A percentile compares a stretch with the other conserved stretches of the same genome.
These are phyloP conservation scores for Caenorhabditis imperialis DNA, from an alignment of 2,888 invertebrate species.

Conservation along the genomic window DNA sequence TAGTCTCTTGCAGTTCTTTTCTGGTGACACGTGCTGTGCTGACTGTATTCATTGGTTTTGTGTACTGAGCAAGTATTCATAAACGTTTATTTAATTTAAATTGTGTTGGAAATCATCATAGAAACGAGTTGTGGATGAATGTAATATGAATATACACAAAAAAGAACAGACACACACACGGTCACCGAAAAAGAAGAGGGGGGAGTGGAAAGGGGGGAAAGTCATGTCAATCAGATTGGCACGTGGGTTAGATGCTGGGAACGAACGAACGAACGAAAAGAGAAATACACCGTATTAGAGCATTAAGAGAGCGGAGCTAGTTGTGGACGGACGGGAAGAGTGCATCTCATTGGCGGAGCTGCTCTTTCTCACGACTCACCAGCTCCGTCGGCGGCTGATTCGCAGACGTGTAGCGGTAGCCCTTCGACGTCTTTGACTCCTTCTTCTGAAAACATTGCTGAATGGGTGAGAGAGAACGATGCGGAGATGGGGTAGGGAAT, in stretches of 20 bases:
- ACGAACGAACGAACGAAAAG: neutral
- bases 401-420: conserved; percentile 60
- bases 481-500: neutral
- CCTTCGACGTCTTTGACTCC: conserved; percentile 58
- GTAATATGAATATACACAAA: conserved; percentile 45
- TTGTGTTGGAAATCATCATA: too few relatives aligned
- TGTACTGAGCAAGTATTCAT: neutral
- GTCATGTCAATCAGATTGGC: conserved; percentile 50
- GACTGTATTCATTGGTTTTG: too few relatives aligned
- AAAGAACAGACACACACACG: conserved; percentile 41
- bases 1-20: conserved; percentile 18
- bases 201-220: neutral
- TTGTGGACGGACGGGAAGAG: conserved; percentile 25
- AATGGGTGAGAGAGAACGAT: too few relatives aligned
- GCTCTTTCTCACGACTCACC: conserved; percentile 65
- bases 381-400: conserved; percentile 51
- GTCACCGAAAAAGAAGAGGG: conserved; percentile 49
- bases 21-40: conserved; percentile 49
- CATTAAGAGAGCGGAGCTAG: conserved; percentile 44
- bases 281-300: conserved; percentile 48
- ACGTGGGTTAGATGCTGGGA: conserved; percentile 37
- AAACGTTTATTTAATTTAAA: conserved; percentile 31
- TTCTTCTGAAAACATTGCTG: conserved; percentile 40
- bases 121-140: conserved; percentile 6
- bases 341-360: conserved; percentile 54